Evolutionary conservation across 1,140 invertebrate genomes (phyloP).

Genomic region (Penaeus indicus): DNA sequence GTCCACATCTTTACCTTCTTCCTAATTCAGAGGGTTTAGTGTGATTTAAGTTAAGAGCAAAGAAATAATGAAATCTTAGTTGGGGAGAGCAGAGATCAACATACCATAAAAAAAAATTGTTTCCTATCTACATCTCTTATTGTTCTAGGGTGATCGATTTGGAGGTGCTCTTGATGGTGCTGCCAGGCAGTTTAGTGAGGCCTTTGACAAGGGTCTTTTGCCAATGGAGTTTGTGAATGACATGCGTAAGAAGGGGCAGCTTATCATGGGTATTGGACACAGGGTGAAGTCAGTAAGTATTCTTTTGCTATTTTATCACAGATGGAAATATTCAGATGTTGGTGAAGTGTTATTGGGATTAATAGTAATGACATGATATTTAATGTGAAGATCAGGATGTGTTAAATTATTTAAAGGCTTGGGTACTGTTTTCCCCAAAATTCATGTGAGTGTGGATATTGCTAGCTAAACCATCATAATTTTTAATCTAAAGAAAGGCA

Average conservation of each 20-base stretch:
- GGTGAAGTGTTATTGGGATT: too few species aligned
- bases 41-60: background rate
- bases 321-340: too few species aligned
- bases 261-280: constrained; percentile 99
- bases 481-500: too few species aligned
- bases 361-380: too few species aligned
- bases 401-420: too few species aligned
- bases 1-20: too few species aligned
- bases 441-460: too few species aligned
- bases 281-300: constrained; percentile 90
- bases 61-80: background rate
- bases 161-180: constrained; percentile 98
- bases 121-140: constrained; percentile 4
- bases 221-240: constrained; percentile 99
- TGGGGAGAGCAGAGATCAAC: background rate
- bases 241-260: constrained; percentile 95
- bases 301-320: too few species aligned
- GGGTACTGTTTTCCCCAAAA: too few species aligned
- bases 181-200: constrained; percentile 95
- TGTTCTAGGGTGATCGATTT: constrained; percentile 91
- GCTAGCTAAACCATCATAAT: too few species aligned
- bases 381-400: too few species aligned
- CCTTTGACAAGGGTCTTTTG: constrained; percentile 92
- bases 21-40: too few species aligned
- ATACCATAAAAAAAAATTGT: background rate